Conservation (phyloP, 2,797 vertebrate species). For the Florisuga fusca region DNA sequence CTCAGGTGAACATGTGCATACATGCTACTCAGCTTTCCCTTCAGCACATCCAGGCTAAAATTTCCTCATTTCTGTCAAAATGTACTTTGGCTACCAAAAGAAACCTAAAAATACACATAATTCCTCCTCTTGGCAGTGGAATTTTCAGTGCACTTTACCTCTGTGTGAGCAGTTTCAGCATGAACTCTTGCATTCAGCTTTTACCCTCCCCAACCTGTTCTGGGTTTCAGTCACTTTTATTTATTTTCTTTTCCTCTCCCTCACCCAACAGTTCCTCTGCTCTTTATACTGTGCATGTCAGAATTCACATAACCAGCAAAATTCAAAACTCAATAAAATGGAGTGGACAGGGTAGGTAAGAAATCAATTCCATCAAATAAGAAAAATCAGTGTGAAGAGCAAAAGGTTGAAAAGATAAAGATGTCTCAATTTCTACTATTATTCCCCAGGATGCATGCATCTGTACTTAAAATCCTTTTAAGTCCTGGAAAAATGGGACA, state of each 20-base stretch:
- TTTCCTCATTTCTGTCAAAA: background rate
- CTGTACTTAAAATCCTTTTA: background rate
- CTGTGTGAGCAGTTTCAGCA: background rate
- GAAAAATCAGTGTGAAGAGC: background rate
- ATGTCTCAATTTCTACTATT: background rate
- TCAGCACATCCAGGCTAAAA: background rate
- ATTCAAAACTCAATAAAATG: background rate
- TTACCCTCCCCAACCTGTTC: background rate
- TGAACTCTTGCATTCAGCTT: background rate
- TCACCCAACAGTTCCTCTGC: background rate
- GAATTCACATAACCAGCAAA: background rate
- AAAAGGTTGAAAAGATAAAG: background rate
- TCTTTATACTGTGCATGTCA: background rate
- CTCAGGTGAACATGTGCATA: background rate
- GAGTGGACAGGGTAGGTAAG: background rate
- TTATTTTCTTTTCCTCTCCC: background rate
- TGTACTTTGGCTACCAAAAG: background rate
- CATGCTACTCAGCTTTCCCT: background rate
- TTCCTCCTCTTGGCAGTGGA: background rate
- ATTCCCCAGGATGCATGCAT: background rate
- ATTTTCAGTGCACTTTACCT: background rate
- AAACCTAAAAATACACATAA: conserved; percentile 2
- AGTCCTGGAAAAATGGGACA: background rate
- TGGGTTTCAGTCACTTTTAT: background rate
- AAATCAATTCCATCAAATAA: background rate